Evolutionary conservation across 2,113 vertebrate species (phyloP), one percentile per base, ranked within the genome.

Genomic region (Gambusia holbrooki): DNA sequence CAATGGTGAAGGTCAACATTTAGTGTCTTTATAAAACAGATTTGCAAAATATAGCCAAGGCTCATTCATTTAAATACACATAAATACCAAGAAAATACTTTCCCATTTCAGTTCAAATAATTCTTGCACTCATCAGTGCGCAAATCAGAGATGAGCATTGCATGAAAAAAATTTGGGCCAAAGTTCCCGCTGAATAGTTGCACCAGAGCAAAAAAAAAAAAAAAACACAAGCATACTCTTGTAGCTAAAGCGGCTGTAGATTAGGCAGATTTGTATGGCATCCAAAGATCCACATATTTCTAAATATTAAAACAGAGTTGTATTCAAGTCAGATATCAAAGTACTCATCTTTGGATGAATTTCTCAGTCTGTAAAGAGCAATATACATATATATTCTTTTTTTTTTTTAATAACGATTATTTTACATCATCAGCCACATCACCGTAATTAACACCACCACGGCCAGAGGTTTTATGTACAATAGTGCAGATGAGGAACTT

Each of bases 321-420:
- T 88, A 88, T 95, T 96, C 96, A 97, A 96, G 96, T 96, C 94
- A 90, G 93, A 93, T 93, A 92, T 95, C 95, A 93, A 96, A 95
- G 95, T 94, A 90, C 84, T 92, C 93, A 94, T 97, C 97, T 98
- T 97, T 98, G 97, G 97, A 93, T 96, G 93, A 90, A 81, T 87
- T 86, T 83, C 92, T 96, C 90, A 82, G 74, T 87, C 71, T 76
- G 87, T 84, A 51, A 79, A 84, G 82, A 88, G 68, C 76, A 73
- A 84, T 85, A 82, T 81, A 68, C 63, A 42, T 87, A 17, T 73
- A 48, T 77, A 76, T 74, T 33, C 0, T 60, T 19, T 32, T 45
- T n/a, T 69, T 13, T 27, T 63, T n/a, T 37, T 40, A 54, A 79
- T 69, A 69, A 30, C 30, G 42, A 28, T 37, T 58, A 61, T 84